phyloP scores from a whole-genome alignment of 2,113 vertebrate genomes.

The Dasyurus viverrinus region DNA sequence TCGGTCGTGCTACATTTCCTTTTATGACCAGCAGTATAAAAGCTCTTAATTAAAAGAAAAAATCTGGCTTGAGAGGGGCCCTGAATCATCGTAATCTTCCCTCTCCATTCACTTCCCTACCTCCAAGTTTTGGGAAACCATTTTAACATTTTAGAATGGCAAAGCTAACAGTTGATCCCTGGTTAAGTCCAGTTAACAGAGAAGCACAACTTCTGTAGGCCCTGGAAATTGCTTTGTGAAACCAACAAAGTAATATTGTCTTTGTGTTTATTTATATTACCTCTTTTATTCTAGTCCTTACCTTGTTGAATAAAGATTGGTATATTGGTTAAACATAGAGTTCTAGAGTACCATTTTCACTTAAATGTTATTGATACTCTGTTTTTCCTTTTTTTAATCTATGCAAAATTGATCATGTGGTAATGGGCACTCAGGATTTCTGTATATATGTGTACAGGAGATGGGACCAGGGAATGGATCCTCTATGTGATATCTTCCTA shows the following conservation, averaged over 20 bases:
- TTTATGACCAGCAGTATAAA: neutral
- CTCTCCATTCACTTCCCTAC: neutral
- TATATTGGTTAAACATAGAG: neutral
- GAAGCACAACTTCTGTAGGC: neutral
- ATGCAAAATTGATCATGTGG: neutral
- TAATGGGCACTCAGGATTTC: neutral
- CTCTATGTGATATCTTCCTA: conserved; percentile 19
- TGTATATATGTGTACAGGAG: neutral
- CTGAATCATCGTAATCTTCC: neutral
- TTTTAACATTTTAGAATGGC: neutral
- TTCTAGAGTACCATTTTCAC: conserved; percentile 41
- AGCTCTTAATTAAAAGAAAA: neutral
- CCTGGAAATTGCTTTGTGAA: neutral
- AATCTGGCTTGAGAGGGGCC: neutral
- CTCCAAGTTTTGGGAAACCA: neutral
- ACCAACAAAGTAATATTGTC: neutral
- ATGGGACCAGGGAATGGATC: neutral
- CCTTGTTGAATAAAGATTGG: neutral
- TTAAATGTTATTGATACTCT: conserved; percentile 9
- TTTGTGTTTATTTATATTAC: neutral
- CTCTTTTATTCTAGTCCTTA: neutral
- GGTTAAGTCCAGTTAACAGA: neutral
- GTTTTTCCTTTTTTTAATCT: conserved; percentile 17
- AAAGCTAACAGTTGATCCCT: neutral
- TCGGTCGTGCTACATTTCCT: neutral